Conservation (phyloP, 2,113 vertebrate genomes). For the Notechis scutatus region DNA sequence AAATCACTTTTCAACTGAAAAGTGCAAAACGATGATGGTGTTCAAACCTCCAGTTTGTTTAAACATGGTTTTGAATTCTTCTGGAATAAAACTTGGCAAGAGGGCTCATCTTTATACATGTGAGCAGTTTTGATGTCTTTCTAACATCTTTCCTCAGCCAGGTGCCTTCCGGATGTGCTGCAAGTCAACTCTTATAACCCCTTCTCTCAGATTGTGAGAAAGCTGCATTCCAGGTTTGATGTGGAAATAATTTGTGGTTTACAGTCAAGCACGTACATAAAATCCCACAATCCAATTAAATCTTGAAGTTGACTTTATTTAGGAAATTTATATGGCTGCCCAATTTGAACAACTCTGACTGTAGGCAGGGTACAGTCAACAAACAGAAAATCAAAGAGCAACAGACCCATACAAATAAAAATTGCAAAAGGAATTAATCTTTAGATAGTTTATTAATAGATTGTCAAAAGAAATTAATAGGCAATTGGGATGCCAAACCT, state of each 20-base stretch:
- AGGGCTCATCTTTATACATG: constrained; percentile 53
- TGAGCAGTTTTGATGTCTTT: constrained; percentile 54
- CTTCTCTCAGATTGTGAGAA: neutral
- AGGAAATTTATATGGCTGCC: neutral
- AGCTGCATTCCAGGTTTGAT: constrained; percentile 48
- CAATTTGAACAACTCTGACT: neutral
- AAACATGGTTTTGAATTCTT: constrained; percentile 64
- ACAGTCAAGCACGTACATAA: constrained; percentile 36
- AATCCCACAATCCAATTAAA: constrained; percentile 27
- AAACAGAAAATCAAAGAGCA: neutral
- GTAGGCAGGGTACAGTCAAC: neutral
- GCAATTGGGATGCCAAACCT: neutral
- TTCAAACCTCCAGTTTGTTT: constrained; percentile 60
- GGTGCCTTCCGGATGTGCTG: neutral
- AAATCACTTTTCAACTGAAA: constrained; percentile 35
- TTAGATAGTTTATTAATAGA: neutral
- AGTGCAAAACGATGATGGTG: constrained; percentile 58
- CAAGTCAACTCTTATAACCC: neutral
- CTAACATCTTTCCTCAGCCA: neutral
- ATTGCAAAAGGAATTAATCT: neutral
- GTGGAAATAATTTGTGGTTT: constrained; percentile 54
- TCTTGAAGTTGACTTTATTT: neutral
- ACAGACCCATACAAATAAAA: neutral
- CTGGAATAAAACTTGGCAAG: constrained; percentile 60
- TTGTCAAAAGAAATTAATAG: neutral